Conservation (phyloP, 2,797 vertebrate genomes). For the Micromesistius poutassou region DNA sequence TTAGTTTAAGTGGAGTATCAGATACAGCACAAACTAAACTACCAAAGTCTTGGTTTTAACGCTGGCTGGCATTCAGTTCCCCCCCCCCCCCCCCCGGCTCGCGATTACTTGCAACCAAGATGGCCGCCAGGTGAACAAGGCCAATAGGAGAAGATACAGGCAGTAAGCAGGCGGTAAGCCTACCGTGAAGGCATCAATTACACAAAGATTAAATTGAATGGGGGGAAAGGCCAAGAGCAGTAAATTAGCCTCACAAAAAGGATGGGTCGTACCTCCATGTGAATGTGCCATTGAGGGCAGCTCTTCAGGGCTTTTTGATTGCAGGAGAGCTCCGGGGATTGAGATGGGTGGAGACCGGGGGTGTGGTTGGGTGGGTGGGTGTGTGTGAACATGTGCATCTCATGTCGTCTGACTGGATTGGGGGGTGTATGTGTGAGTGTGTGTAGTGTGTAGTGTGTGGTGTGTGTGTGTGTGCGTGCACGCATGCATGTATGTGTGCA, state of each 20-base stretch:
- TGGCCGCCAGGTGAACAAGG: not conserved
- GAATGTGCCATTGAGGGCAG: constrained; percentile 28
- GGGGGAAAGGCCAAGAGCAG: constrained; percentile 22
- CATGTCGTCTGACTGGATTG: constrained; percentile 4
- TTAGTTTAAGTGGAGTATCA: not conserved
- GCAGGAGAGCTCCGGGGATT: not conserved
- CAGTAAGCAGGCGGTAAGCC: constrained; percentile 12
- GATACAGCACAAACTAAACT: no score
- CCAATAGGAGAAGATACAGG: not conserved
- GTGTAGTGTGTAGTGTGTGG: constrained; percentile 1
- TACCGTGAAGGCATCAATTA: constrained; percentile 33
- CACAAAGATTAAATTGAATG: constrained; percentile 34
- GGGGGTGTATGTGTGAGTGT: constrained; percentile 9
- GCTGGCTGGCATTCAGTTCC: no score
- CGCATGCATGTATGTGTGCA: constrained; percentile 7
- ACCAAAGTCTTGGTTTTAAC: no score
- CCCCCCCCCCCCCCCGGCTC: not conserved
- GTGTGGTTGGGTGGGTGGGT: not conserved
- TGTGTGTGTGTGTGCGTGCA: not conserved
- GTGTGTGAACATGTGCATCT: not conserved
- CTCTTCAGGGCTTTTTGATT: constrained; percentile 20
- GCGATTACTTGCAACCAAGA: not conserved
- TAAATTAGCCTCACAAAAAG: constrained; percentile 39
- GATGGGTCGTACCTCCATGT: constrained; percentile 33
- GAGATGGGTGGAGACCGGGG: not conserved